A percentile compares a stretch with the other conserved stretches of the same genome.
phyloP scores from a whole-genome alignment of 2,113 vertebrate genomes.

The Lonchura striata region DNA sequence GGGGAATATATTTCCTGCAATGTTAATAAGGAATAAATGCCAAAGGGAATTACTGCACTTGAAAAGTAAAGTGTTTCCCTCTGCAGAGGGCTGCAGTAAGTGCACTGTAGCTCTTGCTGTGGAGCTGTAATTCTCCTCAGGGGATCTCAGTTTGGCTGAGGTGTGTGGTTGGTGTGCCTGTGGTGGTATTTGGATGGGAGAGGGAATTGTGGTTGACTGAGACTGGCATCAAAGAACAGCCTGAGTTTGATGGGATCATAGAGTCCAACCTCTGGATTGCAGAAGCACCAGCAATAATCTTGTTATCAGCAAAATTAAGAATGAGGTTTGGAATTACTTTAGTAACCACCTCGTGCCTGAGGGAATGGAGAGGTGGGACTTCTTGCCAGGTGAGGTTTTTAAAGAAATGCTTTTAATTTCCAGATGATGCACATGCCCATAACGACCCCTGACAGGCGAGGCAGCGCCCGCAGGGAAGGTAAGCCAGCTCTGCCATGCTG shows the following conservation, averaged over 20 bases:
- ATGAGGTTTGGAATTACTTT: background rate
- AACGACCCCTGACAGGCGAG: background rate
- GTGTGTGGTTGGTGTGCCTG: background rate
- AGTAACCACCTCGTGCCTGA: background rate
- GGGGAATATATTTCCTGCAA: background rate
- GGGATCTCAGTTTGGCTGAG: background rate
- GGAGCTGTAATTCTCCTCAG: background rate
- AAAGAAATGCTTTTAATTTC: background rate
- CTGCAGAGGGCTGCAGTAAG: background rate
- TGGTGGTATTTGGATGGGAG: background rate
- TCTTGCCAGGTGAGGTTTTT: background rate
- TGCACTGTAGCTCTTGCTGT: background rate
- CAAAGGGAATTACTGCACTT: background rate
- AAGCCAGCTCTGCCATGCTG: background rate
- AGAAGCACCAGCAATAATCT: background rate
- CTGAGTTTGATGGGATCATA: fast-evolving
- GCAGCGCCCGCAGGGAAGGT: background rate
- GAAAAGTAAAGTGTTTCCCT: background rate
- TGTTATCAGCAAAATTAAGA: background rate
- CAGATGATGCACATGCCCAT: background rate
- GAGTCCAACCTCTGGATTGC: background rate
- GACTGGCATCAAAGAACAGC: background rate
- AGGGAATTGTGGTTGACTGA: background rate
- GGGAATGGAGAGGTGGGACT: background rate
- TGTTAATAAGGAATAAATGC: slow-evolving; percentile 8